Evolutionary conservation across 1,140 invertebrate genomes (phyloP).

Genomic region (Mycetomoellerius zeteki): DNA sequence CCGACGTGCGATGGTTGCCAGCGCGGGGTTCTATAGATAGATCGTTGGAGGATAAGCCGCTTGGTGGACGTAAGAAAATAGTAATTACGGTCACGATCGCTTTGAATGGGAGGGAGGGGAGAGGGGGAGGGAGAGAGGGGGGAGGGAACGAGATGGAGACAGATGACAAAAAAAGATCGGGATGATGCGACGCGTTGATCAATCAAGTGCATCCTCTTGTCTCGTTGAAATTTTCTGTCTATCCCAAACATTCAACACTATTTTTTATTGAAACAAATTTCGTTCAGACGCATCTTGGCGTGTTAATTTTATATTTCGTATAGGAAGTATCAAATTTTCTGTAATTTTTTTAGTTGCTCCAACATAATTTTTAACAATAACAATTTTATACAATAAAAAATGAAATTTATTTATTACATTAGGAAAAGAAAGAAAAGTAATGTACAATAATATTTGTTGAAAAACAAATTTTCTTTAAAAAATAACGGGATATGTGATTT

Average conservation of each 20-base stretch:
- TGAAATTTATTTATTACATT: background rate
- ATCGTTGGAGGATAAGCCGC: slow-evolving; percentile 71
- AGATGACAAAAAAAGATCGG: slow-evolving; percentile 22
- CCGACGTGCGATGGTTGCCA: slow-evolving; percentile 59
- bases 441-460: background rate
- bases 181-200: slow-evolving; percentile 32
- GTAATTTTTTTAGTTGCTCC: background rate
- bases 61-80: slow-evolving; percentile 74
- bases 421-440: background rate
- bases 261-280: slow-evolving; percentile 38
- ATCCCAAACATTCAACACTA: slow-evolving; percentile 22
- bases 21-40: slow-evolving; percentile 71
- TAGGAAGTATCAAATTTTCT: background rate
- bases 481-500: background rate
- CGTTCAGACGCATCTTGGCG: background rate
- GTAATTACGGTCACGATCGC: slow-evolving; percentile 74
- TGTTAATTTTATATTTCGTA: slow-evolving; percentile 2
- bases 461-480: background rate
- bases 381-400: background rate
- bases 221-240: slow-evolving; percentile 13
- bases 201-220: slow-evolving; percentile 61
- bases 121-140: background rate
- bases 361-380: background rate
- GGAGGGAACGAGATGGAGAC: background rate
- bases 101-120: slow-evolving; percentile 49